A percentile compares a stretch with the other conserved stretches of the same genome.
phyloP scores from a whole-genome alignment of 1,140 invertebrate species.

The Drosophila lini region DNA sequence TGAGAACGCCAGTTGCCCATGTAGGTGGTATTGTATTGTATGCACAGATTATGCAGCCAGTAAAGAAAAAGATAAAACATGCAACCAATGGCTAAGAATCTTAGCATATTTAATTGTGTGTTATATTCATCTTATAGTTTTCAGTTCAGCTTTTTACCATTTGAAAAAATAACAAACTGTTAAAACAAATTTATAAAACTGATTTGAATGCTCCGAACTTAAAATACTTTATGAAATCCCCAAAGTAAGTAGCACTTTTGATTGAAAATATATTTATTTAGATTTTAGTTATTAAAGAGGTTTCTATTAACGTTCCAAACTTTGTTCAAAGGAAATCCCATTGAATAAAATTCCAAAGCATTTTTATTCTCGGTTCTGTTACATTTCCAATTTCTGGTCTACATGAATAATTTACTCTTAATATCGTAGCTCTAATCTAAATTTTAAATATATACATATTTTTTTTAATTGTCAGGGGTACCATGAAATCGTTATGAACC shows the following conservation, averaged over 20 bases:
- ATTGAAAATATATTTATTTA: not conserved
- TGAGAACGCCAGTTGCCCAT: not conserved
- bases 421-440: not conserved
- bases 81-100: not conserved
- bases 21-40: conserved; percentile 25
- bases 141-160: too few relatives aligned
- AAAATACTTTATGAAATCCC: not conserved
- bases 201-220: too few relatives aligned
- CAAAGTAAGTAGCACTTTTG: not conserved
- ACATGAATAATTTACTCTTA: not conserved
- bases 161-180: too few relatives aligned
- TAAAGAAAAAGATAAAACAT: conserved; percentile 10
- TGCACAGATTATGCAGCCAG: conserved; percentile 15
- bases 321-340: not conserved
- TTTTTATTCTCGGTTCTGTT: not conserved
- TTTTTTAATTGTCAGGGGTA: not conserved
- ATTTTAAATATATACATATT: not conserved
- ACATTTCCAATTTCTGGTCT: too few relatives aligned
- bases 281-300: too few relatives aligned
- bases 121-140: too few relatives aligned
- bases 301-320: too few relatives aligned
- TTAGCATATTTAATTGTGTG: not conserved
- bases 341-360: too few relatives aligned
- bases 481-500: not conserved
- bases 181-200: too few relatives aligned